Base-by-base conservation (phyloP, 1,140 invertebrate species). In the Eulimnadia texana region DNA sequence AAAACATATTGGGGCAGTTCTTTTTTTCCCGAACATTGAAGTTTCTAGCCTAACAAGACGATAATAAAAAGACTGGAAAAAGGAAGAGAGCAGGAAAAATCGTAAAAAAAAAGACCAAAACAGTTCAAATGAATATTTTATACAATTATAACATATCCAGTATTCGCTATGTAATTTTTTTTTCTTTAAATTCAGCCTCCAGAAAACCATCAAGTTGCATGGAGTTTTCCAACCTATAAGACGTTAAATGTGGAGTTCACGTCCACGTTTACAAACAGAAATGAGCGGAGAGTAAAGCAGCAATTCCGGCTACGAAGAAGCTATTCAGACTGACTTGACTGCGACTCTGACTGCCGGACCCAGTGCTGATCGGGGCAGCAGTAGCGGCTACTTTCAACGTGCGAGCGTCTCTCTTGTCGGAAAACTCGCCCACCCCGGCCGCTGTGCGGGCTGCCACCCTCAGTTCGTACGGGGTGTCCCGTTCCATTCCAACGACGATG, bases 361-460 rank as follows among this genome's bases (percentile, higher is more conserved):
- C 20, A 19, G 50, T 51, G 24, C 25, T n/a, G 27, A 61, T 51
- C 13, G 62, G 62, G 11, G 56, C 56, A 11, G 56, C 50, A 11
- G 62, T 52, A 1, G 57, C 50, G n/a, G 53, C 62, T 11, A 63
- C 50, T 57, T 64, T 60, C 42, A 63, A 54, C 3, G 69, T 70
- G 51, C 58, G 64, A 20, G 63, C 47, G 20, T 25, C 33, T 9
- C 64, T 25, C 13, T 61, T 61, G 10, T 50, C 60, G 22, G 69
- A 67, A 24, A 59, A 70, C 29, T 69, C 64, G 6, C 69, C 68
- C 51, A 65, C 66, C 0, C 70, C 70, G 47, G 67, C 68, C 22
- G 61, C 64, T 53, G 69, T 71, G 9, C 61, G 52, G 23, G 66
- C 67, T 19, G 70, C 62, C 2, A 67, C 66, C 10, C 68, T 65